phyloP scores from a whole-genome alignment of 2,113 vertebrate genomes.

The Pionites leucogaster region DNA sequence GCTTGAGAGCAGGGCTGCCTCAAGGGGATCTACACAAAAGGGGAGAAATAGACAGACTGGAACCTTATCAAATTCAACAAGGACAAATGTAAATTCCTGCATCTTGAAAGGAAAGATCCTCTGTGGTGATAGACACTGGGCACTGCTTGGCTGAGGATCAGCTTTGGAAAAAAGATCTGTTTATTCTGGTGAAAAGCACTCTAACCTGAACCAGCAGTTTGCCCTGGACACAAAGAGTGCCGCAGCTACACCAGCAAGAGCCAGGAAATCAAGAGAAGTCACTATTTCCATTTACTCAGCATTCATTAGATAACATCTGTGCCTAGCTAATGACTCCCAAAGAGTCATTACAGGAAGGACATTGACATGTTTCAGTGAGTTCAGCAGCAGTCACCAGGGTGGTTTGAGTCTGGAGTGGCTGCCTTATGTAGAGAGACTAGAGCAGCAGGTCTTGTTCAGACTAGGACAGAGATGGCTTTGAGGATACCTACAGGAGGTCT shows the following conservation, averaged over 20 bases:
- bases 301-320: not conserved
- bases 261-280: not conserved
- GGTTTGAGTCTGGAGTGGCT: not conserved
- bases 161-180: not conserved
- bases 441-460: not conserved
- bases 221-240: not conserved
- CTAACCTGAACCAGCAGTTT: not conserved
- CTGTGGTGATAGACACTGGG: fast-evolving
- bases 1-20: not conserved
- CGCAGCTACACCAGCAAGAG: not conserved
- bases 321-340: not conserved
- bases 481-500: not conserved
- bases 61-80: not conserved
- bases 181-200: not conserved
- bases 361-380: not conserved
- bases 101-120: not conserved
- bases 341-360: not conserved
- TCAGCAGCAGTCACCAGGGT: not conserved
- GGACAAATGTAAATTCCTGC: not conserved
- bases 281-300: not conserved
- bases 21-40: not conserved
- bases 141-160: not conserved
- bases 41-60: not conserved
- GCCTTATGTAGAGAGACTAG: fast-evolving
- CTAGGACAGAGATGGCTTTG: not conserved